These are phyloP conservation scores for Sander lucioperca DNA, from an alignment of 2,113 vertebrate species.

Conservation along the genomic window DNA sequence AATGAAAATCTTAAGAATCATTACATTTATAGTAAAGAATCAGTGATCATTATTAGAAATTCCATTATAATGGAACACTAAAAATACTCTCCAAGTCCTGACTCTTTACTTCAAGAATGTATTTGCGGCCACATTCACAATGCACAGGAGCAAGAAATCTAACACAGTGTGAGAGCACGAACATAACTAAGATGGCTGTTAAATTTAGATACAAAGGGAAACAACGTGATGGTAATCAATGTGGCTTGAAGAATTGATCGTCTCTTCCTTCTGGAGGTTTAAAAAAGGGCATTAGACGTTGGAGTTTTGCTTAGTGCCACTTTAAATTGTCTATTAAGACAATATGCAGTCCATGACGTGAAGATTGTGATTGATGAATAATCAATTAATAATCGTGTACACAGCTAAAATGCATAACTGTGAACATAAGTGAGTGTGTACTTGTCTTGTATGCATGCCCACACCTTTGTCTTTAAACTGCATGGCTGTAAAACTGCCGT, in stretches of 20 bases:
- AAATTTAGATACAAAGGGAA: constrained; percentile 2
- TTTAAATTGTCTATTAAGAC: constrained; percentile 25
- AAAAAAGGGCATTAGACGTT: background rate
- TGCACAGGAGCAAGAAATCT: background rate
- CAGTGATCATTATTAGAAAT: background rate
- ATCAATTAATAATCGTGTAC: constrained; percentile 36
- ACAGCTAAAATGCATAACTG: constrained; percentile 9
- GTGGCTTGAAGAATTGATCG: background rate
- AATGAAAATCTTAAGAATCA: background rate
- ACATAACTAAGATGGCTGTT: constrained; percentile 13
- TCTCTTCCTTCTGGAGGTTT: constrained; percentile 1
- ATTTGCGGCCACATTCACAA: constrained; percentile 5
- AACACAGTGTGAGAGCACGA: background rate
- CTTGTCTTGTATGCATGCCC: constrained; percentile 8
- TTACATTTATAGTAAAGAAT: background rate
- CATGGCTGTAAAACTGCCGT: background rate
- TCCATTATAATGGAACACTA: background rate
- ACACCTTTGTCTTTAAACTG: constrained; percentile 32
- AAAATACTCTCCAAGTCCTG: background rate
- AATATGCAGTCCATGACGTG: background rate
- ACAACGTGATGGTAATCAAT: background rate
- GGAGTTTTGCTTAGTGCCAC: constrained; percentile 11
- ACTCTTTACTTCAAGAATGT: background rate
- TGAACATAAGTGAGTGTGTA: background rate
- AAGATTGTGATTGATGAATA: constrained; percentile 38